Evolutionary conservation across 2,797 vertebrate genomes (phyloP).

Genomic region (Gallinago solitaria): DNA sequence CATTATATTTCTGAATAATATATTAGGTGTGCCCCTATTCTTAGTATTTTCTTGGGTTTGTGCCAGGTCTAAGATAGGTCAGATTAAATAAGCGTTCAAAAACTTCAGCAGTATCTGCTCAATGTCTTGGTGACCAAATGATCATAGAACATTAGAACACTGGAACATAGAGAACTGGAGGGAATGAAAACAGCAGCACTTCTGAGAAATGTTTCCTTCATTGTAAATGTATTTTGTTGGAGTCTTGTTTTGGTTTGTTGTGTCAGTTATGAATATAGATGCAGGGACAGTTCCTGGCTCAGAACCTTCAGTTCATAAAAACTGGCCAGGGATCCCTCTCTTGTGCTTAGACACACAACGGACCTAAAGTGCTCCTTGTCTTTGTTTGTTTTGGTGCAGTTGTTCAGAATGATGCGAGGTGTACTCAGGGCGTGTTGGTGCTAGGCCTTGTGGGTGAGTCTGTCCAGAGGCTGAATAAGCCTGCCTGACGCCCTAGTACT

Average conservation of each 20-base stretch:
- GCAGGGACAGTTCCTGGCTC: not conserved
- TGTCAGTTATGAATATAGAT: not conserved
- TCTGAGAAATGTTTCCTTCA: slow-evolving; percentile 1
- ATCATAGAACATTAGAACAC: not conserved
- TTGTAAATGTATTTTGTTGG: not conserved
- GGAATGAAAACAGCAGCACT: not conserved
- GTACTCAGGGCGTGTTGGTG: slow-evolving; percentile 20
- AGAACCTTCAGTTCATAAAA: not conserved
- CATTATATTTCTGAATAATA: not conserved
- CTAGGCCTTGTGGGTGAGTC: slow-evolving; percentile 15
- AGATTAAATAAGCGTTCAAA: not conserved
- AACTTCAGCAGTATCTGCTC: not conserved
- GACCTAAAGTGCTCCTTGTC: not conserved
- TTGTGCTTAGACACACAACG: not conserved
- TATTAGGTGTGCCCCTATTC: not conserved
- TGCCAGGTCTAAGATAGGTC: not conserved
- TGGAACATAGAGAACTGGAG: not conserved
- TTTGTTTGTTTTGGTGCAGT: slow-evolving; percentile 17
- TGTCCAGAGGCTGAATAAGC: slow-evolving; percentile 42
- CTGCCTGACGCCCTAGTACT: slow-evolving; percentile 18
- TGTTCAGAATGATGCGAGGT: not conserved
- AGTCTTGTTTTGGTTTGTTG: not conserved
- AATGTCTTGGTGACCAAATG: not conserved
- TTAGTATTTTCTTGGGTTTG: not conserved
- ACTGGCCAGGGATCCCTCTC: not conserved